These are phyloP conservation scores for Ctenosaura bakeri DNA, from an alignment of 2,797 vertebrate genomes.

Conservation along the genomic window DNA sequence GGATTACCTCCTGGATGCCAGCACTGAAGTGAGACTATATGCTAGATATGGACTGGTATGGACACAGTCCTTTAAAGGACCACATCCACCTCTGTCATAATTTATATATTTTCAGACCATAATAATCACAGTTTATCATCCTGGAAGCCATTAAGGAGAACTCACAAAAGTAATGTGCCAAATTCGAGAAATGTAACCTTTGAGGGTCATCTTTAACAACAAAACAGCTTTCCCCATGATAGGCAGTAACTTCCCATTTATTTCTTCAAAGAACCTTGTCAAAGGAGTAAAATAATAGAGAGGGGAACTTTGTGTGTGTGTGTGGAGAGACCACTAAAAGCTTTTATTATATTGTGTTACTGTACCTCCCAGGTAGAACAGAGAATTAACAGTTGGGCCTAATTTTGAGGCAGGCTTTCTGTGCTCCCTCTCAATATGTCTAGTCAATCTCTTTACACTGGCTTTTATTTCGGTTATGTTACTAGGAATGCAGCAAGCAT, in stretches of 20 bases:
- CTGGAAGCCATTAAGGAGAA: slow-evolving; percentile 71
- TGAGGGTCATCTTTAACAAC: slow-evolving; percentile 75
- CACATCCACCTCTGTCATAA: slow-evolving; percentile 71
- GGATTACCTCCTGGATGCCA: slow-evolving; percentile 45
- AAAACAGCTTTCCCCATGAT: slow-evolving; percentile 65
- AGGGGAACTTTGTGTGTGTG: not conserved
- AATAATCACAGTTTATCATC: slow-evolving; percentile 70
- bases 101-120: slow-evolving; percentile 66
- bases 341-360: not conserved
- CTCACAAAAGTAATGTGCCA: slow-evolving; percentile 58
- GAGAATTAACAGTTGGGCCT: slow-evolving; percentile 64
- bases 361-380: slow-evolving; percentile 57
- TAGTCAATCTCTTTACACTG: slow-evolving; percentile 61
- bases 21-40: not conserved
- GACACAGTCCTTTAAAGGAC: slow-evolving; percentile 69
- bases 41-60: not conserved
- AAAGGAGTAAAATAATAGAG: slow-evolving; percentile 57
- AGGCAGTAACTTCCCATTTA: slow-evolving; percentile 69
- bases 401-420: slow-evolving; percentile 64
- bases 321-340: not conserved
- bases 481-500: slow-evolving; percentile 54
- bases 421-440: slow-evolving; percentile 61
- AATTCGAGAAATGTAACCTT: slow-evolving; percentile 70
- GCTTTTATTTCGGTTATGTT: slow-evolving; percentile 54
- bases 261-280: slow-evolving; percentile 72